These are phyloP conservation scores for Lepeophtheirus nordmannii DNA, from an alignment of 2,888 invertebrate genomes.

Conservation along the genomic window DNA sequence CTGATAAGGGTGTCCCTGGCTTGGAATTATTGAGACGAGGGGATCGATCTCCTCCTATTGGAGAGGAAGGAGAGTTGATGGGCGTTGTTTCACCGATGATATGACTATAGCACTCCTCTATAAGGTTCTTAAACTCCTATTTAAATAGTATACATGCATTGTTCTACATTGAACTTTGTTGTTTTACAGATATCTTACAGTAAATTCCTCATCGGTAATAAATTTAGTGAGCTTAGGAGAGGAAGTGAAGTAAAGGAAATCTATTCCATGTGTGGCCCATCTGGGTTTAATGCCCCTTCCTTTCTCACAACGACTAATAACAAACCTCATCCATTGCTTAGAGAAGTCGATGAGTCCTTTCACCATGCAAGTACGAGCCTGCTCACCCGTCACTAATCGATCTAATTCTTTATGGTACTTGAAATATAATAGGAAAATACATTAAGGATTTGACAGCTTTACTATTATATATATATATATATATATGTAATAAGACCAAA, in stretches of 20 bases:
- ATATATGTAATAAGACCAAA: no score
- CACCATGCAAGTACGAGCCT: conserved; percentile 39
- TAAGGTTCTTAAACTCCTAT: conserved; percentile 50
- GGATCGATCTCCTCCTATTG: conserved; percentile 1
- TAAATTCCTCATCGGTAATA: conserved; percentile 60
- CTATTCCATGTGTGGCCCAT: conserved; percentile 72
- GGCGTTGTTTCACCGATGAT: conserved; percentile 47
- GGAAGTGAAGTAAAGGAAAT: conserved; percentile 67
- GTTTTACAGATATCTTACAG: conserved; percentile 39
- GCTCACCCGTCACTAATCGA: conserved; percentile 42
- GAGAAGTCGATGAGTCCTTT: conserved; percentile 52
- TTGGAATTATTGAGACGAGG: conserved; percentile 1
- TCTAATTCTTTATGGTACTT: conserved; percentile 52
- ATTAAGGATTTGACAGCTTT: not conserved
- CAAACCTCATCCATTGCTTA: conserved; percentile 76
- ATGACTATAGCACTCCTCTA: conserved; percentile 73
- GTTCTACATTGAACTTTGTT: no score
- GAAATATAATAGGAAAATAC: conserved; percentile 25
- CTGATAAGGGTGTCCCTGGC: not conserved
- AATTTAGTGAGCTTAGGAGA: conserved; percentile 65
- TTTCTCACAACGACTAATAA: conserved; percentile 62
- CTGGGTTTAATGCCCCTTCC: conserved; percentile 63
- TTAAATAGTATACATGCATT: no score
- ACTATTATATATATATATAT: no score
- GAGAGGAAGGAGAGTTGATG: not conserved